Evolutionary conservation across 2,888 invertebrate species (phyloP).

Genomic region (Harpalus rufipes): DNA sequence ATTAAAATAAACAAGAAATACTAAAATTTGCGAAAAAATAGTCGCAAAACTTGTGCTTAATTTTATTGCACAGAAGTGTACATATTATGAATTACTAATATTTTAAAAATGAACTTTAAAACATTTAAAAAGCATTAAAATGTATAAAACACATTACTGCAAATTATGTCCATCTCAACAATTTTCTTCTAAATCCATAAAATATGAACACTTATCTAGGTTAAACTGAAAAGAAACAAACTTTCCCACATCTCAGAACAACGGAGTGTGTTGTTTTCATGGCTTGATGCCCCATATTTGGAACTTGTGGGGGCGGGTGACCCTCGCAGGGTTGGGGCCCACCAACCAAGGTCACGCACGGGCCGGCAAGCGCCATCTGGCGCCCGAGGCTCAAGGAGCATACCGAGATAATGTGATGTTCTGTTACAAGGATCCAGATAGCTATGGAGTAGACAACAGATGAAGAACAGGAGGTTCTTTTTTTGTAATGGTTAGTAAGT

Average conservation of each 20-base stretch:
- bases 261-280: neutral
- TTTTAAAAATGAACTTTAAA: too few species aligned
- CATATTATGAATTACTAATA: too few species aligned
- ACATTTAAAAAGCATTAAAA: too few species aligned
- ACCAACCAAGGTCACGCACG: constrained; percentile 13
- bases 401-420: constrained; percentile 22
- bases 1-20: too few species aligned
- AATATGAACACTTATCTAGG: too few species aligned
- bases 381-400: constrained; percentile 8
- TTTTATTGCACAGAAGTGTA: too few species aligned
- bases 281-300: constrained; percentile 3
- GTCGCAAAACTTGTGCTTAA: too few species aligned
- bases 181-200: too few species aligned
- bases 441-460: constrained; percentile 15
- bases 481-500: neutral
- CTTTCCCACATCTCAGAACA: neutral
- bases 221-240: too few species aligned
- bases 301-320: constrained; percentile 26
- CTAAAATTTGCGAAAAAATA: too few species aligned
- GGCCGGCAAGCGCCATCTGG: constrained; percentile 23
- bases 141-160: too few species aligned
- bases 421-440: constrained; percentile 29
- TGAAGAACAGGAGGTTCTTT: neutral
- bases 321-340: neutral
- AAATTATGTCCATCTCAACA: too few species aligned